phyloP scores from a whole-genome alignment of 2,888 invertebrate genomes.

The Standfussiana lucernea region DNA sequence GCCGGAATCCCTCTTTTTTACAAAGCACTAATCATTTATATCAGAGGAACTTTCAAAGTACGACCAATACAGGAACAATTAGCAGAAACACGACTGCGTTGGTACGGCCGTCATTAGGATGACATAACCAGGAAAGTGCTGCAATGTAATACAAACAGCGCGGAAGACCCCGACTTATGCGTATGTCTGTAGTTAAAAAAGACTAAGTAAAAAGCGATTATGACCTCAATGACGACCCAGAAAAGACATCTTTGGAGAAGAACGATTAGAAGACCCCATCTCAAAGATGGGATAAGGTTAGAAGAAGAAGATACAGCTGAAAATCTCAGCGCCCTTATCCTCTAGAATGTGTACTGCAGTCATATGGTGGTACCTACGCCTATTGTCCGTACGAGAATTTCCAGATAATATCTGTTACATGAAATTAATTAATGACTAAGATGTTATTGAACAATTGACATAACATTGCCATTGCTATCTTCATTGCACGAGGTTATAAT shows the following conservation, averaged over 20 bases:
- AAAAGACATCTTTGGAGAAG: background rate
- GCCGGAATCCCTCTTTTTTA: background rate
- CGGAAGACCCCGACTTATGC: background rate
- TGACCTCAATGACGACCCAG: background rate
- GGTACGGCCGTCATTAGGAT: background rate
- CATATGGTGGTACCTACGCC: background rate
- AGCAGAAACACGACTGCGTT: background rate
- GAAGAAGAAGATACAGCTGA: background rate
- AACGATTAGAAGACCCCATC: background rate
- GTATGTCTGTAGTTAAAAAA: background rate
- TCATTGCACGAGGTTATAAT: conserved; percentile 28
- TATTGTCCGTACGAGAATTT: background rate
- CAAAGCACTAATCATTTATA: background rate
- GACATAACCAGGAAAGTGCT: background rate
- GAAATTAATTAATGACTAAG: conserved; percentile 25
- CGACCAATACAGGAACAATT: background rate
- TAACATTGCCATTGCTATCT: conserved; percentile 31
- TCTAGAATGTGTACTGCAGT: background rate
- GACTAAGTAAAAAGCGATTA: background rate
- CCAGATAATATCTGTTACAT: background rate
- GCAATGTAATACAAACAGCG: background rate
- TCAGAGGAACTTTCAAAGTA: background rate
- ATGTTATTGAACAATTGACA: conserved; percentile 16
- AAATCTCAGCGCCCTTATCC: background rate
- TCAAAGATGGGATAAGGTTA: background rate